Evolutionary conservation across 2,888 invertebrate genomes (phyloP), one percentile per base, ranked within the genome.

Genomic region (Arge pagana): DNA sequence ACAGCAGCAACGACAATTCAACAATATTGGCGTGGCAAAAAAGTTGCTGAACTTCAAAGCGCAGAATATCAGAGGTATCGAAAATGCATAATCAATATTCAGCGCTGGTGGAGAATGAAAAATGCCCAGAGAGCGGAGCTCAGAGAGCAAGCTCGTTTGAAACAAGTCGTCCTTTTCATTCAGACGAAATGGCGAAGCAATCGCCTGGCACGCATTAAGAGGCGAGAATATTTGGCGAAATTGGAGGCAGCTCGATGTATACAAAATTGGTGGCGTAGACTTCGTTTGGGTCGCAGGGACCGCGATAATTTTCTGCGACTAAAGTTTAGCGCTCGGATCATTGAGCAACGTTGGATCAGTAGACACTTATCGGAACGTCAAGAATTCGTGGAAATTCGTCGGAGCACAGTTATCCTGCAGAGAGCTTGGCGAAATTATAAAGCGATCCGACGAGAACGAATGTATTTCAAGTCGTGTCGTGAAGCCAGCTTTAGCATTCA

Each of bases 91-190:
- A 60, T 79, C 2, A 65, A 68, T 7, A 68, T 87, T 40, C 87
- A 86, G 66, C 74, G 62, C 1, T 72, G 76, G 55, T 77, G 80
- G 60, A 79, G 79, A 55, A 77, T 81, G 0, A 74, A 69, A 54
- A 57, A 23, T 1, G 21, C 15, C 7, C 35, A 45, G 35, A 45
- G n/a, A 33, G 15, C 23, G 15, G 26, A 31, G 5, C 21, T 39
- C 1, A 60, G 61, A 70, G 76, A 70, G 58, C 58, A 60, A 53
- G 57, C 63, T 4, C 67, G 70, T 56, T 59, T 71, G 39, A 71
- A 68, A 49, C 67, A 62, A 18, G 70, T 78, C n/a, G 65, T 71
- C 31, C 23, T 66, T 52, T 33, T 58, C 1, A 53, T 57, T 16
- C 79, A 60, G 54, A 67, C 11, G 54, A 72, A 65, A 74, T 81